Evolutionary conservation across 2,888 invertebrate species (phyloP), one percentile per base, ranked within the genome.

Genomic region (Sympetrum striolatum): DNA sequence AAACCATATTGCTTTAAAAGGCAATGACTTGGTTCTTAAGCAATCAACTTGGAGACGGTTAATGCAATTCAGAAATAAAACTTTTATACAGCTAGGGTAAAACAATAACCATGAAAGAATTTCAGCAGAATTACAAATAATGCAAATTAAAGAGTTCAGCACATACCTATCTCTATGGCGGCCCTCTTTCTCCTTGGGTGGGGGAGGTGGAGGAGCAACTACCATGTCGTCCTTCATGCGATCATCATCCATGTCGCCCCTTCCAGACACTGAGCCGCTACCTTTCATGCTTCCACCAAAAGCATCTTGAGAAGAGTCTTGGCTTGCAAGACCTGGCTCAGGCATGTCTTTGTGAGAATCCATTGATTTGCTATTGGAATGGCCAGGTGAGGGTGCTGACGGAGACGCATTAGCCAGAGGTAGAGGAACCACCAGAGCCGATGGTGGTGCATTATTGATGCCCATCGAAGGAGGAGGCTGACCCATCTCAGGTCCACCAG

Each of bases 151-250:
- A 37, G 14, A 14, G 80, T 22, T 18, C 8, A 4, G 37, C 12
- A 81, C 94, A 94, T 93, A 95, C 95, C 95, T 95, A 92, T 96
- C 96, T 93, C 96, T 94, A 92, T 95, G 94, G 92, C 96, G 94
- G 90, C 96, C 96, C 0, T 95, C 95, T 91, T 96, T 96, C 64
- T 95, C 95, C n/a, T 95, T 95, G 35, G 86, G 86, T 1, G 86
- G 86, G 18, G 86, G 86, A 12, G 80, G 90, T 80, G 90, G 91
- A 73, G 91, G 91, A 90, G 81, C 64, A 80, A 80, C 86, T 90
- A 81, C 91, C 91, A 81, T 82, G 64, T 79, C 90, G 86, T 82
- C 90, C 90, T 91, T 81, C 80, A 91, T 91, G 44, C 92, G 90
- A 39, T 92, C 91, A 90, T 92, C 92, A 90, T 92, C 60, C 22